These are phyloP conservation scores for Tenrec ecaudatus DNA, from an alignment of 2,113 vertebrate genomes.

Conservation along the genomic window DNA sequence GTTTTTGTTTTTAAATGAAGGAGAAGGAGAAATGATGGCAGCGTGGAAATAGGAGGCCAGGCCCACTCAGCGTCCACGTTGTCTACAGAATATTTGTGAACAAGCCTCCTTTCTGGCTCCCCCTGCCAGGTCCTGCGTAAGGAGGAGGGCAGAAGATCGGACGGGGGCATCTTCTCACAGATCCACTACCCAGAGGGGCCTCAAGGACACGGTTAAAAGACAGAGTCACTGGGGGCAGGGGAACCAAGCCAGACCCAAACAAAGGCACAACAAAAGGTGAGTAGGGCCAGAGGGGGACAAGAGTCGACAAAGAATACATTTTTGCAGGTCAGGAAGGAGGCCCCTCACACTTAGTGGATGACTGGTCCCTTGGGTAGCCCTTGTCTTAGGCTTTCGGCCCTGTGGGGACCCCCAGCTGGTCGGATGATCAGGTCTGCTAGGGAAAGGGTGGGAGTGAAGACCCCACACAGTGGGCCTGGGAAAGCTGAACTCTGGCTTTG, in stretches of 20 bases:
- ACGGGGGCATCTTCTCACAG: background rate
- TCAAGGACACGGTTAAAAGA: conserved; percentile 83
- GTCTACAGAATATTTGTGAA: conserved; percentile 86
- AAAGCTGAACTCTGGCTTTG: background rate
- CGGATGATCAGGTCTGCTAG: background rate
- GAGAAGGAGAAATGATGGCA: conserved; percentile 80
- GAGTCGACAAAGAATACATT: conserved; percentile 73
- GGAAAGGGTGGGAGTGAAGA: background rate
- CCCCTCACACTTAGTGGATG: background rate
- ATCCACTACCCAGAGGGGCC: conserved; percentile 69
- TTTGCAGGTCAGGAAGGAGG: conserved; percentile 14
- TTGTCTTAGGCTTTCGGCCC: background rate
- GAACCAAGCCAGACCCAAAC: background rate
- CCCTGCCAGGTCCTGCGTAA: conserved; percentile 77
- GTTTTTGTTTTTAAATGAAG: conserved; percentile 71
- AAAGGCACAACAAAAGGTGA: conserved; percentile 60
- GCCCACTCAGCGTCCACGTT: conserved; percentile 82
- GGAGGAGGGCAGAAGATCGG: conserved; percentile 72
- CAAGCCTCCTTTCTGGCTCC: conserved; percentile 84
- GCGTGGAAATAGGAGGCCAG: conserved; percentile 84
- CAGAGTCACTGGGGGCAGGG: conserved; percentile 71
- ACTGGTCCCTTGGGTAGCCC: no score
- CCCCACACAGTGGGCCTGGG: accelerated
- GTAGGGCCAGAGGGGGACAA: conserved; percentile 72
- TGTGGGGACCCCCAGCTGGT: background rate